Conservation (phyloP, 2,888 invertebrate species). For the Cryptus armator region DNA sequence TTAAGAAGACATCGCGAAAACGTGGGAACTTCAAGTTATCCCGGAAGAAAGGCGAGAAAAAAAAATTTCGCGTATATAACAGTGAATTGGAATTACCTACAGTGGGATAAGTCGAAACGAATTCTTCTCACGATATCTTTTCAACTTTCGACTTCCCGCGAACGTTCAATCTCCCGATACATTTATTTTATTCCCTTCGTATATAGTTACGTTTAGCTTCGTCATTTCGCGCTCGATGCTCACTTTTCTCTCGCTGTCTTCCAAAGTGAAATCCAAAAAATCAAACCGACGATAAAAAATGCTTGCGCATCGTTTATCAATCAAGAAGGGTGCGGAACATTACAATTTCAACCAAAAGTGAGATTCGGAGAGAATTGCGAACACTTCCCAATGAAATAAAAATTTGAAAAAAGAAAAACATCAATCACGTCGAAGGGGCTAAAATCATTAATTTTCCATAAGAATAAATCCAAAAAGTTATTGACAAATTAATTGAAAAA, state of each 20-base stretch:
- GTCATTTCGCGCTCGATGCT: neutral
- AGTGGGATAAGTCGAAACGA: constrained; percentile 46
- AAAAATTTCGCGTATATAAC: constrained; percentile 40
- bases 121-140: constrained; percentile 59
- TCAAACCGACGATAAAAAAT: neutral
- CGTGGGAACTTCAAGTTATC: constrained; percentile 43
- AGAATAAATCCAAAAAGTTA: no score
- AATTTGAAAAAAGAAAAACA: no score
- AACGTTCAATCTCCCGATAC: constrained; percentile 60
- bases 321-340: neutral
- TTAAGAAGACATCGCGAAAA: constrained; percentile 53
- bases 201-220: constrained; percentile 32
- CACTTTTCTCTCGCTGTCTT: neutral
- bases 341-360: no score
- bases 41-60: constrained; percentile 1
- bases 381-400: no score
- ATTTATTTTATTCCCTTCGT: constrained; percentile 58
- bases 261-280: constrained; percentile 3
- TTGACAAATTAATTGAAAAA: no score
- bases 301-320: neutral
- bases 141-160: constrained; percentile 56
- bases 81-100: constrained; percentile 58
- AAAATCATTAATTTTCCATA: no score
- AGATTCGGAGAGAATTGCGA: no score
- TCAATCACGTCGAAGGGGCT: no score